Evolutionary conservation across 2,113 vertebrate species (phyloP), one percentile per base, ranked within the genome.

Genomic region (Mesitornis unicolor): DNA sequence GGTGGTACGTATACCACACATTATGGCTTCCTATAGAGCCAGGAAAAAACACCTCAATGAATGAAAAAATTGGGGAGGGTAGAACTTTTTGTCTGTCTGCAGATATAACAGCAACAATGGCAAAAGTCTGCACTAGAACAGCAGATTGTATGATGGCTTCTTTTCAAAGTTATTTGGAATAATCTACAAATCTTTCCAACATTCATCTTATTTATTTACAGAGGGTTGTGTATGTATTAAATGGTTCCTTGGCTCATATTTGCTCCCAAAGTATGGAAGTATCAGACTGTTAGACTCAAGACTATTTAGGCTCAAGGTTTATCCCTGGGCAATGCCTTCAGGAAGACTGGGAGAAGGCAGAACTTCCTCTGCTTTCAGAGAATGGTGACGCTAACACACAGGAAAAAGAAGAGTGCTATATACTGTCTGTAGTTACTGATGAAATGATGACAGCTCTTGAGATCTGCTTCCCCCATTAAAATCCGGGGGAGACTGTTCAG

Each of bases 1-100:
- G 35, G 31, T 65, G 36, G 12, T n/a, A 50, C 15, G 4, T 24
- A 13, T 5, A 22, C 13, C 45, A 17, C 25, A 18, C 0, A 0
- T 71, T 43, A 14, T 10, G 12, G 24, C 12, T 73, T 93, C 22
- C n/a, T 69, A 38, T 35, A 63, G 17, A 81, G 36, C 2, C 24
- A 33, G 28, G 68, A 76, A 36, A 59, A 68, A 29, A 1, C 3
- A 29, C 2, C 1, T 48, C 25, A 61, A 20, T 7, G 19, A 73
- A 42, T 26, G 10, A 28, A 31, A 82, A 68, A 61, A 48, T 5
- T 7, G 10, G 20, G 16, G 15, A 28, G 6, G 3, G 6, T 1
- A 40, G 3, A 5, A 26, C 3, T 22, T 53, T 36, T 65, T 65
- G 68, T 74, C 21, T 53, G 7, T 43, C 22, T 54, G 18, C 28